Conservation (phyloP, 2,797 vertebrate species). For the Phoeniculus purpureus region DNA sequence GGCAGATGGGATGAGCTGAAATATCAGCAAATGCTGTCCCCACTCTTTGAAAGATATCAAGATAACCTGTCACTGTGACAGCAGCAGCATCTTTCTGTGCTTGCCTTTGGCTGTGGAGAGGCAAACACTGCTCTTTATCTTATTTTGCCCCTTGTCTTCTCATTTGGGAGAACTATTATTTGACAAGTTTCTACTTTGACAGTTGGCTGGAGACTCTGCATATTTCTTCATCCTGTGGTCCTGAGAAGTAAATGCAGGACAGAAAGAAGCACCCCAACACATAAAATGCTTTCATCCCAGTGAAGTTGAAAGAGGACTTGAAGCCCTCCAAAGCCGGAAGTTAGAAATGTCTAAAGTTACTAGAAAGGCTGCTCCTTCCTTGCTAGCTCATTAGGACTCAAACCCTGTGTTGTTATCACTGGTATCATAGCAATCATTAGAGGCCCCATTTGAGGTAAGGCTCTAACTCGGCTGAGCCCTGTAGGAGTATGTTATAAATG, state of each 20-base stretch:
- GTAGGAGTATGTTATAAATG: background rate
- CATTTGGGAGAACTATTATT: background rate
- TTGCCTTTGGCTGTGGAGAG: background rate
- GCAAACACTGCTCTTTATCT: background rate
- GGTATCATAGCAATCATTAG: conserved; percentile 11
- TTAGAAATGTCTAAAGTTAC: background rate
- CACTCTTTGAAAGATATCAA: background rate
- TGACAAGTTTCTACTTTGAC: background rate
- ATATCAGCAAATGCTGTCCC: background rate
- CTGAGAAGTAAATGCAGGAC: background rate
- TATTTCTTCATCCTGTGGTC: background rate
- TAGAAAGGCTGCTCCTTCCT: background rate
- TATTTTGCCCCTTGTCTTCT: background rate
- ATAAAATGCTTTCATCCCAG: background rate
- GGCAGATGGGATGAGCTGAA: background rate
- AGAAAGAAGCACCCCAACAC: background rate
- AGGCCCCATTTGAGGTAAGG: background rate
- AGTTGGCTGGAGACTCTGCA: background rate
- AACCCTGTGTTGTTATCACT: background rate
- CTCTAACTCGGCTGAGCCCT: background rate
- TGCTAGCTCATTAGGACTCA: background rate
- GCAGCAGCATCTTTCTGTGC: background rate
- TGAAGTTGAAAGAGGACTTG: background rate
- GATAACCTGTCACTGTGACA: background rate
- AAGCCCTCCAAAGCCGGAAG: conserved; percentile 6